Evolutionary conservation across 2,113 vertebrate genomes (phyloP), one percentile per base, ranked within the genome.

Genomic region (Eulemur rufifrons): DNA sequence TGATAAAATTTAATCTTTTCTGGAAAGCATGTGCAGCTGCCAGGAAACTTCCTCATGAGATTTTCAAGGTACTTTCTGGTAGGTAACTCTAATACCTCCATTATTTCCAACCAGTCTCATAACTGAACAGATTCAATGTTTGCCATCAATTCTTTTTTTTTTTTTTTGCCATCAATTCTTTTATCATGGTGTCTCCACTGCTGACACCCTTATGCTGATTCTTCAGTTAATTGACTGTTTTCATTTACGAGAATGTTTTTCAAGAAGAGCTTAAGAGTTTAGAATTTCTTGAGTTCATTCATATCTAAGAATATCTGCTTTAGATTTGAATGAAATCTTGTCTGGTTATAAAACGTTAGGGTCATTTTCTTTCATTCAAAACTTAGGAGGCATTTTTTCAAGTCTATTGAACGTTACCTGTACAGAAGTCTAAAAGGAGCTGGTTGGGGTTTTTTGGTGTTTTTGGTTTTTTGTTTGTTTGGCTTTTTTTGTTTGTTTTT

Each of bases 1-100:
- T 98, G 98, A 13, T 98, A 99, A 96, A 99, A 98, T 90, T 98
- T 98, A 97, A 98, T 98, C 99, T 99, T 98, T 98, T 99, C 99
- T 95, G 98, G 98, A 98, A 99, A 99, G 97, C 98, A 99, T 96
- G 98, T 99, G 97, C 99, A 99, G 80, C 98, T 98, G 88, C 98
- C 98, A 95, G 98, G 97, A 98, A 98, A 97, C 85, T 98, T 98
- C 97, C 98, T 98, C 99, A 99, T 99, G 97, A 97, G 97, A 97
- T 98, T 98, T 98, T 99, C 98, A 98, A 99, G 98, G 98, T 98
- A 64, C 29, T 64, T 64, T 64, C 59, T 78, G 73, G 73, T 77
- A 37, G 50, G 32, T 64, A 89, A 63, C 47, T 34, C 37, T 39
- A 47, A n/a, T 47, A 64, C 9, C 56, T 3, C 13, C 17, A 78